Conservation (phyloP, 2,797 vertebrate genomes). For the Gambelia wislizenii region DNA sequence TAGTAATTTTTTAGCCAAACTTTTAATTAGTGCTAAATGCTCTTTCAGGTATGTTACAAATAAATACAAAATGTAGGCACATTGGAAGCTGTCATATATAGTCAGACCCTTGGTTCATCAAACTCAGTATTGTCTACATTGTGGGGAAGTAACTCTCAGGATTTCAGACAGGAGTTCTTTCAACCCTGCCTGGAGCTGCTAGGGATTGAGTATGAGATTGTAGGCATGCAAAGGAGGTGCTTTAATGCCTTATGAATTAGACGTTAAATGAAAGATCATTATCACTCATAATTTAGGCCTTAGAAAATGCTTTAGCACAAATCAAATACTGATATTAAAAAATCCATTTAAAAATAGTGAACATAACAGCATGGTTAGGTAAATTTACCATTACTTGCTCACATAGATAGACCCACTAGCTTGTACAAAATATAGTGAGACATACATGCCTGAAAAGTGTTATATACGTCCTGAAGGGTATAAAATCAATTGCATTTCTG, state of each 20-base stretch:
- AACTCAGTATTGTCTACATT: neutral
- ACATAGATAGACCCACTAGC: neutral
- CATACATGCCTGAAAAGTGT: too few species aligned
- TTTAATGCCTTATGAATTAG: neutral
- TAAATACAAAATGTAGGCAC: neutral
- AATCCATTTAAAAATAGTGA: neutral
- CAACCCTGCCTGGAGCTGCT: too few species aligned
- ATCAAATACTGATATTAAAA: neutral
- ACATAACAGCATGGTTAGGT: neutral
- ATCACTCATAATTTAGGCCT: neutral
- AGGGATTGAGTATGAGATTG: neutral
- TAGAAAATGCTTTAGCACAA: neutral
- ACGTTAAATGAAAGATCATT: neutral
- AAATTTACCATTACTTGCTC: neutral
- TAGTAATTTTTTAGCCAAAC: neutral
- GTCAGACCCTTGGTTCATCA: neutral
- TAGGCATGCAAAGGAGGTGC: neutral
- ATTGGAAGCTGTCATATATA: neutral
- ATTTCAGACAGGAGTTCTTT: too few species aligned
- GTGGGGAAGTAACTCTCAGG: neutral
- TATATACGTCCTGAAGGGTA: neutral
- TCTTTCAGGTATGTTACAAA: neutral
- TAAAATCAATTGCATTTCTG: neutral
- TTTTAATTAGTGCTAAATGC: neutral
- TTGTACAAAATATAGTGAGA: neutral